Evolutionary conservation across 2,113 vertebrate species (phyloP), one percentile per base, ranked within the genome.

Genomic region (Labeo rohita): DNA sequence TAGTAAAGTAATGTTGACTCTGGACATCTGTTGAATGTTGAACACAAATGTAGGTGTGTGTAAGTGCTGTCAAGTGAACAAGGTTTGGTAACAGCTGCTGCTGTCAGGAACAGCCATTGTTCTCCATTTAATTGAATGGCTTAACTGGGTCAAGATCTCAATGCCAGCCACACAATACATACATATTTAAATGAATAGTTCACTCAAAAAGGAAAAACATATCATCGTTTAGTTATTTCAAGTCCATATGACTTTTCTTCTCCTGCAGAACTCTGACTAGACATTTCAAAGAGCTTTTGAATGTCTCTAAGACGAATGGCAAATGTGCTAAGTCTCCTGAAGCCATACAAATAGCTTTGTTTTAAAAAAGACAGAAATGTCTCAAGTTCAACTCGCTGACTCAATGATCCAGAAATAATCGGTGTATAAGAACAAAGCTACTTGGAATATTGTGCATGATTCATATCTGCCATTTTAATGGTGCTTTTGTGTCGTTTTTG

Each of bases 51-150:
- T 15, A 45, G 36, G 21, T 23, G 8, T 65, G 39, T 13, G 6
- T 80, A 84, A 89, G 77, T 87, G 85, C 86, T 90, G 84, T 84
- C 84, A 72, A 74, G 82, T 63, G 75, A 56, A 72, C 81, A 54
- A 39, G 78, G 54, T 8, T 54, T 82, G 49, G 75, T 88, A 88
- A 65, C 89, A 92, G 89, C 88, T 90, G 91, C 50, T 88, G 61
- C 39, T 89, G 88, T 50, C 81, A 84, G 75, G 56, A 86, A 34
- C 36, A 84, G 59, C 59, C 81, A 84, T 52, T 49, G 61, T 65
- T 49, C 47, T 68, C 36, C 43, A 50, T 61, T 80, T 76, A 52
- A 54, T 70, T 63, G 8, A 23, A 43, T 34, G 39, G 11, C 65
- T 49, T 70, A 21, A 78, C 16, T 39, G 7, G 10, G 77, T 79